Evolutionary conservation across 2,113 vertebrate species (phyloP), one percentile per base, ranked within the genome.

Genomic region (Piprites chloris): DNA sequence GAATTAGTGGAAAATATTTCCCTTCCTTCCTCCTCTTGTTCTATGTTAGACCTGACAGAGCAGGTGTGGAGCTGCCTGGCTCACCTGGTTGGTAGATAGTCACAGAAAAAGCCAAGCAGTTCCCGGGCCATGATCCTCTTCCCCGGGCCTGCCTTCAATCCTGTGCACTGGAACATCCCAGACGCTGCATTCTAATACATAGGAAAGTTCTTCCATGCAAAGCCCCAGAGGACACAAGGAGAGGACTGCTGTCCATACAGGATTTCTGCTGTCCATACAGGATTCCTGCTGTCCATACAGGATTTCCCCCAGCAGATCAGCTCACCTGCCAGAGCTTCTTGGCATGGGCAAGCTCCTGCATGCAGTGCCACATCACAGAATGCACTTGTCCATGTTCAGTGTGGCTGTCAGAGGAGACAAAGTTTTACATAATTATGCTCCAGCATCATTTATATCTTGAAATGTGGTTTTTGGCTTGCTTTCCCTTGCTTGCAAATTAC

Each of bases 101-200:
- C 27, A 9, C 20, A 46, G 77, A 33, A 68, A 76, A 19, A 78
- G 37, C 22, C 44, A 42, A 26, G 37, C 28, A 28, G 27, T 4
- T 72, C 41, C 71, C 35, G n/a, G 52, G 5, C 33, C 75, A 20
- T 37, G 33, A 82, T 56, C 89, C 77, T 35, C 61, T 30, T 85
- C 30, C 5, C 68, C 46, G 65, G 52, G 52, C 28, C 49, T 80
- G 33, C 71, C 76, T 78, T 59, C 89, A 86, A 6, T 49, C 61
- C 85, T 6, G 7, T 24, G 41, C 24, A 24, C 56, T 27, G 42
- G 47, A 75, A 61, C 85, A 59, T 27, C n/a, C 10, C 75, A 80
- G 62, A 63, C 0, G 0, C 18, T 23, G 7, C 52, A 8, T 75
- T 53, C 65, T 46, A 22, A 74, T 3, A 11, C 0, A 1, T 0